Base-by-base conservation (phyloP, 2,888 invertebrate species). In the Zygothrica quintamaculata region DNA sequence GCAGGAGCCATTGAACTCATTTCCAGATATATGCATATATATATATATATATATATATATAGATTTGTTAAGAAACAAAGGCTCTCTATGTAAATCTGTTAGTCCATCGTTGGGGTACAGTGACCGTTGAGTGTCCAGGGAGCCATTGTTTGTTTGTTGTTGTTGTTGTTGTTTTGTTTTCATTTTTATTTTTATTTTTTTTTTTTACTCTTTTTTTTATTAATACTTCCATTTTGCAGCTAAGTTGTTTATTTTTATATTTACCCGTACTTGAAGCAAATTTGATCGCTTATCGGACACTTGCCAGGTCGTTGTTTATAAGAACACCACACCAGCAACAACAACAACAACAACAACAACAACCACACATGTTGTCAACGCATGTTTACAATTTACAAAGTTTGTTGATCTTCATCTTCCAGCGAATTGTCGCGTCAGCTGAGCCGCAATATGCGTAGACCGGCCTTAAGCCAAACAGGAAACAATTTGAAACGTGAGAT, bases 391-490 rank as follows among this genome's bases (percentile, higher is more conserved):
- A 46, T 46, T 57, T 47, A 62, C 73, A 36, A 39, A 67, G 78
- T 78, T 78, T 78, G 71, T 78, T 78, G 78, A 78, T 78, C 82
- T 76, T 64, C 59, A 62, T 46, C 72, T 36, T 22, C 5, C 36
- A 36, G 39, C 8, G 7, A 22, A 12, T 11, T 13, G 31, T 43
- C 18, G 39, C 16, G 51, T 42, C 25, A 36, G 57, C 36, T 51
- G 29, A 29, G 29, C 29, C n/a, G 29, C 7, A 1, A 29, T n/a
- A n/a, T n/a, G n/a, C n/a, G 9, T 29, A 9, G 29, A 29, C 18
- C n/a, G 55, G 43, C 62, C 37, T 48, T 36, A 43, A 55, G 47
- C 51, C 36, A 57, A 70, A 66, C 70, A 59, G 57, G 50, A 80
- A 60, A 74, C 48, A 40, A 48, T 50, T 57, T 43, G 72, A 62